Conservation (phyloP, 2,113 vertebrate species). For the Heteronetta atricapilla region DNA sequence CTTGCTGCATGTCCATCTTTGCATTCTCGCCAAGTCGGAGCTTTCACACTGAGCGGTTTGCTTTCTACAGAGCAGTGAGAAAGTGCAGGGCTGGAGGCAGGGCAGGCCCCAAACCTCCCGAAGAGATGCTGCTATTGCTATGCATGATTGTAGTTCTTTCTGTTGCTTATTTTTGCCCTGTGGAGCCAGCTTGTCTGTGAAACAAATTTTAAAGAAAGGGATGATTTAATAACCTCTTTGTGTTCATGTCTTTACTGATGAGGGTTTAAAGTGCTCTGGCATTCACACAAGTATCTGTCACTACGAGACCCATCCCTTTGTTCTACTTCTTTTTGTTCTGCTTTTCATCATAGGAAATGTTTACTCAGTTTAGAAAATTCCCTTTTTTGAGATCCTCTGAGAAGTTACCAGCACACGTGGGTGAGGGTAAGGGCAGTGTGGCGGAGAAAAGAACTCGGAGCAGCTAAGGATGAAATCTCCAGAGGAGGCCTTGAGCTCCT, state of each 20-base stretch:
- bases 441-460: neutral
- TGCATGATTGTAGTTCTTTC: neutral
- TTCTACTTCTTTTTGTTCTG: conserved; percentile 4
- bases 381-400: neutral
- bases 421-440: neutral
- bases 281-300: neutral
- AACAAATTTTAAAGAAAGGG: neutral
- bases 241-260: neutral
- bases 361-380: conserved; percentile 26
- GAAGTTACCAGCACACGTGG: neutral
- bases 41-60: neutral
- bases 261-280: neutral
- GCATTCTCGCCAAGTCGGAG: neutral
- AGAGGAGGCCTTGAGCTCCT: neutral
- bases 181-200: neutral
- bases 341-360: conserved; percentile 2
- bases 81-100: neutral
- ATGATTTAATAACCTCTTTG: neutral
- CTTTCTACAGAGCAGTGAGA: neutral
- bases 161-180: neutral
- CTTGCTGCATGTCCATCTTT: neutral
- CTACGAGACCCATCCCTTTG: neutral
- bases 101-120: neutral
- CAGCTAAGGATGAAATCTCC: neutral
- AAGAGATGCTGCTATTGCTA: neutral